phyloP scores from a whole-genome alignment of 2,888 invertebrate genomes.

The Mycalesis mineus region DNA sequence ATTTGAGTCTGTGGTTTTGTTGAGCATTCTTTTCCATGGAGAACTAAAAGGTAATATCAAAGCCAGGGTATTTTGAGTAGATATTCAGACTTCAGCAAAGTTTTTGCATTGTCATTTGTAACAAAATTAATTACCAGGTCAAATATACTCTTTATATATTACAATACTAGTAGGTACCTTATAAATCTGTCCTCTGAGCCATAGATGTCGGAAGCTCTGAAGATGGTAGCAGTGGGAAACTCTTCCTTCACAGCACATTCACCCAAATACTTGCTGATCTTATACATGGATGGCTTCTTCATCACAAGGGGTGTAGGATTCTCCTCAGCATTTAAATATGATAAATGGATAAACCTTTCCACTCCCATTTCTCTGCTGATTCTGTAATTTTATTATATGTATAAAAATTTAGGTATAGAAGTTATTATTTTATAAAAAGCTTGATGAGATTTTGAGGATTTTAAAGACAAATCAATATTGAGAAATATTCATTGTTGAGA shows the following conservation, averaged over 20 bases:
- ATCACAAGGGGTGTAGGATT: constrained; percentile 83
- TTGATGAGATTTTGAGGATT: too few species aligned
- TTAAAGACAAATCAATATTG: too few species aligned
- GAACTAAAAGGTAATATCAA: too few species aligned
- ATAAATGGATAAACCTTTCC: constrained; percentile 94
- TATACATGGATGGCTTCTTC: constrained; percentile 85
- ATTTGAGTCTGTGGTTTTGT: too few species aligned
- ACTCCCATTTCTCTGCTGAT: constrained; percentile 87
- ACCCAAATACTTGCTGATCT: constrained; percentile 88
- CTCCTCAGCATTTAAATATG: constrained; percentile 88
- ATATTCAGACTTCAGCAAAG: too few species aligned
- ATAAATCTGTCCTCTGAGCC: constrained; percentile 94
- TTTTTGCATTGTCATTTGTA: too few species aligned
- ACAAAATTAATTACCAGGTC: too few species aligned
- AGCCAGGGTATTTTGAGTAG: too few species aligned
- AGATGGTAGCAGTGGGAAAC: constrained; percentile 96
- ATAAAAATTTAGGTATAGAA: background rate
- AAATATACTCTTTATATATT: too few species aligned
- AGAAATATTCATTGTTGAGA: too few species aligned
- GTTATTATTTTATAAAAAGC: too few species aligned
- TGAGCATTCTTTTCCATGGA: too few species aligned
- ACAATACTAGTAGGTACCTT: constrained; percentile 81
- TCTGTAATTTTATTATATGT: constrained; percentile 43
- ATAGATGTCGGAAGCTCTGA: constrained; percentile 95
- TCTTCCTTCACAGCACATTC: constrained; percentile 95